Conservation (phyloP, 2,888 invertebrate species). For the Pheosia gnoma region DNA sequence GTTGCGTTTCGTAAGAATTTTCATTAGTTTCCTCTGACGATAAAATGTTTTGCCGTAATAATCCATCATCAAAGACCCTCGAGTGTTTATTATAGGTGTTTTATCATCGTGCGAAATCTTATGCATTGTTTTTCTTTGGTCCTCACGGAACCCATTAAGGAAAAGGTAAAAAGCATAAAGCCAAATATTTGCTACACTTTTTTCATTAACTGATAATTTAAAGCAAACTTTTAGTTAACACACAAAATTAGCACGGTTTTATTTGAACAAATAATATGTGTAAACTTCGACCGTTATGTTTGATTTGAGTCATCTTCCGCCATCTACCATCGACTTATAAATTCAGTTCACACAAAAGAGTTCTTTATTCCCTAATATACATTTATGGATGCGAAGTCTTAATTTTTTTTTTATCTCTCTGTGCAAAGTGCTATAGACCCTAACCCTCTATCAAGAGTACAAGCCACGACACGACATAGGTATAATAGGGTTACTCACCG, state of each 20-base stretch:
- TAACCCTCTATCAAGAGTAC: slow-evolving; percentile 53
- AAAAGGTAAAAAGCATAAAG: slow-evolving; percentile 26
- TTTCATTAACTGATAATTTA: background rate
- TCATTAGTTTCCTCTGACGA: slow-evolving; percentile 16
- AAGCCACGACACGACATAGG: slow-evolving; percentile 26
- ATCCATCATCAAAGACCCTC: slow-evolving; percentile 26
- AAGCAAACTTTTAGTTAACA: background rate
- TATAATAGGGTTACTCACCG: slow-evolving; percentile 60
- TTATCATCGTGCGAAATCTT: slow-evolving; percentile 56
- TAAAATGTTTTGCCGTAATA: slow-evolving; percentile 28
- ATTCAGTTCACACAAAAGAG: slow-evolving; percentile 20
- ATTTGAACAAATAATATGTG: slow-evolving; percentile 10
- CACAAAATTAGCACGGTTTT: slow-evolving; percentile 4
- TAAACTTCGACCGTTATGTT: slow-evolving; percentile 17
- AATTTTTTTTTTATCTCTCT: slow-evolving; percentile 40
- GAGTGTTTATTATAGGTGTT: slow-evolving; percentile 38
- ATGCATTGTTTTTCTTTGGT: slow-evolving; percentile 42
- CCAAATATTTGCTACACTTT: background rate
- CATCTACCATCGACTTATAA: background rate
- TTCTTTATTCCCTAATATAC: slow-evolving; percentile 42
- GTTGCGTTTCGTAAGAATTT: slow-evolving; percentile 12
- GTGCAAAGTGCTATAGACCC: slow-evolving; percentile 50
- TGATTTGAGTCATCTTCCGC: slow-evolving; percentile 20
- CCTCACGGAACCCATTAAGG: slow-evolving; percentile 31
- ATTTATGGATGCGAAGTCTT: slow-evolving; percentile 35